phyloP scores from a whole-genome alignment of 1,140 invertebrate species.

The Nephotettix cincticeps region DNA sequence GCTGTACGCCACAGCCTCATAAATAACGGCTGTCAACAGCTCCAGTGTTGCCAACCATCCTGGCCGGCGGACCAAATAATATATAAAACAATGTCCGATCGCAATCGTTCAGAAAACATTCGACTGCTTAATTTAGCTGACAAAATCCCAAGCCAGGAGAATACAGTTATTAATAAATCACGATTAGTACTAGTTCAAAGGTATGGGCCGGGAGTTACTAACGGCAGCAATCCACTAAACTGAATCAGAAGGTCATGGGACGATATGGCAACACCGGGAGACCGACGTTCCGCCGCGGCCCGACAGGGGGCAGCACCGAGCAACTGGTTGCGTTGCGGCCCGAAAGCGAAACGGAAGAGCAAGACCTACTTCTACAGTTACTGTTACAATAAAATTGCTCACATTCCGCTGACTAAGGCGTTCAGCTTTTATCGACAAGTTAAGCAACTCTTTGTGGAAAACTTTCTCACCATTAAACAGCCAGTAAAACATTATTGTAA shows the following conservation, averaged over 20 bases:
- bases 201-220: too few relatives aligned
- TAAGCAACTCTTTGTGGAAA: background rate
- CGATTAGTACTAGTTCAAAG: too few relatives aligned
- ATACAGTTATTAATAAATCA: too few relatives aligned
- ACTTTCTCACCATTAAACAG: too few relatives aligned
- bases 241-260: conserved; percentile 25
- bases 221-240: background rate
- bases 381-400: conserved; percentile 24
- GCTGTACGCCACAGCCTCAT: conserved; percentile 27
- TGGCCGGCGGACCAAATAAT: background rate
- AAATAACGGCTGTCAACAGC: conserved; percentile 32
- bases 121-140: too few relatives aligned
- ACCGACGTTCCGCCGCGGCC: background rate
- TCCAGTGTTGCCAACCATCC: conserved; percentile 22
- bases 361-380: conserved; percentile 31
- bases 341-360: conserved; percentile 23
- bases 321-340: conserved; percentile 3
- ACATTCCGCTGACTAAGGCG: conserved; percentile 12
- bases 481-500: too few relatives aligned
- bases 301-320: conserved; percentile 14
- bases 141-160: too few relatives aligned
- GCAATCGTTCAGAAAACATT: too few relatives aligned
- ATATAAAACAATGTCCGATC: background rate
- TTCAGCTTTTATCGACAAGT: background rate
- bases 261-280: conserved; percentile 27